Percentiles rank a stretch among this genome's conserved stretches.
Evolutionary conservation across 1,140 invertebrate genomes (phyloP).

Genomic region (Mesaphorura yosii): DNA sequence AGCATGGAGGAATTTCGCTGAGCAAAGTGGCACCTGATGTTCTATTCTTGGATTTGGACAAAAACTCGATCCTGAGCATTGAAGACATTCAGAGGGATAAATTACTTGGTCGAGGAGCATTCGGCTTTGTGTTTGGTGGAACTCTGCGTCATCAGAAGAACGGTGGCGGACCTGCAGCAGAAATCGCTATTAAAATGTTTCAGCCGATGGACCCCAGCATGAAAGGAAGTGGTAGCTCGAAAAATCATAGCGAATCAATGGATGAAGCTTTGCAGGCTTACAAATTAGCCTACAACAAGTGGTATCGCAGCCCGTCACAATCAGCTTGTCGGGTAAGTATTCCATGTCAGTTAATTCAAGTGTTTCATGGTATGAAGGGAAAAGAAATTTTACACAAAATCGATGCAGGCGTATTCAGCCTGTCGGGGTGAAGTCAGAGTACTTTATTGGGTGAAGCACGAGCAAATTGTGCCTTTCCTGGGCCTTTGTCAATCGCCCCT

Average conservation of each 20-base stretch:
- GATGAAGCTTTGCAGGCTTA: conserved; percentile 42
- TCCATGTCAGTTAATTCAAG: too few species aligned
- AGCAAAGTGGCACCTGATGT: conserved; percentile 71
- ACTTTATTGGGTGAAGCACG: conserved; percentile 67
- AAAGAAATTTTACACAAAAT: too few species aligned
- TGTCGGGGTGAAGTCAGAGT: conserved; percentile 89
- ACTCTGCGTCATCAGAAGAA: conserved; percentile 50
- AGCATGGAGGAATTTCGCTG: conserved; percentile 58
- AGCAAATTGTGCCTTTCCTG: conserved; percentile 83
- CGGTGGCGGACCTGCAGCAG: conserved; percentile 46
- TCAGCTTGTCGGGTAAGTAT: too few species aligned
- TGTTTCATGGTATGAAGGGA: too few species aligned
- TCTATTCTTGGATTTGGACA: conserved; percentile 27
- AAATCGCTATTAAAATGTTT: conserved; percentile 90
- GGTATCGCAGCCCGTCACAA: conserved; percentile 25
- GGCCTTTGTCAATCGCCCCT: conserved; percentile 77
- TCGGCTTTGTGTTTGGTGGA: conserved; percentile 90
- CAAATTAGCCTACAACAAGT: conserved; percentile 45
- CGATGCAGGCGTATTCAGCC: conserved; percentile 83
- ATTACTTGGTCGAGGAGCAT: conserved; percentile 65
- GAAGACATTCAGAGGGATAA: conserved; percentile 18
- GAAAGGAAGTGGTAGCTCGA: conserved; percentile 45
- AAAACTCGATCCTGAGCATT: conserved; percentile 19
- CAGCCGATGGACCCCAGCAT: conserved; percentile 85
- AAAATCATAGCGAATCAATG: conserved; percentile 45